phyloP scores from a whole-genome alignment of 2,888 invertebrate species.

The Zonitis immaculata region DNA sequence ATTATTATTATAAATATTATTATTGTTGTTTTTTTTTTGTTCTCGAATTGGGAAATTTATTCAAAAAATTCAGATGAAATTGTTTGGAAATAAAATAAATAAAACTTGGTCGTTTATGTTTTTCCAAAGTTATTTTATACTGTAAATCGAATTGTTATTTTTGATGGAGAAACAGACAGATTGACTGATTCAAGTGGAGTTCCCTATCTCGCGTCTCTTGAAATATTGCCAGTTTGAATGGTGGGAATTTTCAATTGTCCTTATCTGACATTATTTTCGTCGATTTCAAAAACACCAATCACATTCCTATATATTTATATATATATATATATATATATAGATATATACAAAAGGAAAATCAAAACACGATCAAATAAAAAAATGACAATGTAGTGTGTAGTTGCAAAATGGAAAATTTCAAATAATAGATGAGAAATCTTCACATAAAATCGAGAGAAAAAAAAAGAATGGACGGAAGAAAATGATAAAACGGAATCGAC shows the following conservation, averaged over 20 bases:
- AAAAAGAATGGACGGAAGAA: neutral
- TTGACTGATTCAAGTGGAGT: neutral
- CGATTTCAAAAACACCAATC: neutral
- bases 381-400: neutral
- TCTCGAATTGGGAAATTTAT: too few species aligned
- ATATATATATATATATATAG: too few species aligned
- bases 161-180: neutral
- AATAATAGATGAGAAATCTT: neutral
- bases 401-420: neutral
- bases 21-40: too few species aligned
- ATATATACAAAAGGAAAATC: too few species aligned
- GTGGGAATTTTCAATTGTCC: neutral
- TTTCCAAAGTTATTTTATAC: neutral
- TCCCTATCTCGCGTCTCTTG: neutral
- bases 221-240: neutral
- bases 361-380: neutral
- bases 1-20: too few species aligned
- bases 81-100: neutral
- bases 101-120: neutral
- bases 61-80: neutral
- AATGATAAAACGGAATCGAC: neutral
- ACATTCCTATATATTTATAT: too few species aligned
- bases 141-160: neutral
- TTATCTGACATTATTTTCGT: neutral
- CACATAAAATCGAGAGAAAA: neutral